phyloP scores from a whole-genome alignment of 2,113 vertebrate species.

The Pachycephala philippinensis region DNA sequence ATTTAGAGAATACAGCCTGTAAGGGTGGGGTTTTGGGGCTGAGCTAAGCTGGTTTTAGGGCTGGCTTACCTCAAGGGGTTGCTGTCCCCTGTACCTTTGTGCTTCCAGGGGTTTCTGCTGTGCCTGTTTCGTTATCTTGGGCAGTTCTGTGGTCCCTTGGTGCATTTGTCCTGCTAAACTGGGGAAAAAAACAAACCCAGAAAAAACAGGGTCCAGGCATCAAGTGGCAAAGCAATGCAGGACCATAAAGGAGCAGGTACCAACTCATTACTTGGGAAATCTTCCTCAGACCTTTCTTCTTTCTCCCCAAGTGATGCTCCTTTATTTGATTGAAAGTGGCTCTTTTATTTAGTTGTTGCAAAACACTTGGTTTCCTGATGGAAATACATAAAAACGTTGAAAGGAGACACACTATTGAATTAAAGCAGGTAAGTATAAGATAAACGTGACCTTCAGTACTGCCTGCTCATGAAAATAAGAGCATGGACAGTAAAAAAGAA shows the following conservation, averaged over 20 bases:
- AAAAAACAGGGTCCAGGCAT: neutral
- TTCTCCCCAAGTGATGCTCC: neutral
- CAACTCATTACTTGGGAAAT: neutral
- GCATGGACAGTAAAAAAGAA: neutral
- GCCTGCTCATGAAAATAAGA: neutral
- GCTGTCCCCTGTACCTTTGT: neutral
- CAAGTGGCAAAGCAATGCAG: neutral
- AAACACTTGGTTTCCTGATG: neutral
- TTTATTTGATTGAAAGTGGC: neutral
- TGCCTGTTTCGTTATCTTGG: accelerated
- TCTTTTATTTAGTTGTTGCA: neutral
- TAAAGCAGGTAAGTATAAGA: neutral
- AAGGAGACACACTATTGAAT: neutral
- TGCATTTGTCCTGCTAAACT: neutral
- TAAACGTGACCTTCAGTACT: neutral
- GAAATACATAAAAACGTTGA: neutral
- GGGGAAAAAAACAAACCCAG: neutral
- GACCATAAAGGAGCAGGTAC: accelerated
- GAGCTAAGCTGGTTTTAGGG: neutral
- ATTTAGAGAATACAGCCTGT: neutral
- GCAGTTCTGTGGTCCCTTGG: neutral
- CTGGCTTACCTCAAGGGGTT: neutral
- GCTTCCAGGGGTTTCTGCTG: neutral
- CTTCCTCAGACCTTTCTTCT: neutral
- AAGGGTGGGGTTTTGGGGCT: neutral